Conservation (phyloP, 2,888 invertebrate genomes). For the Ormyrus thymus region DNA sequence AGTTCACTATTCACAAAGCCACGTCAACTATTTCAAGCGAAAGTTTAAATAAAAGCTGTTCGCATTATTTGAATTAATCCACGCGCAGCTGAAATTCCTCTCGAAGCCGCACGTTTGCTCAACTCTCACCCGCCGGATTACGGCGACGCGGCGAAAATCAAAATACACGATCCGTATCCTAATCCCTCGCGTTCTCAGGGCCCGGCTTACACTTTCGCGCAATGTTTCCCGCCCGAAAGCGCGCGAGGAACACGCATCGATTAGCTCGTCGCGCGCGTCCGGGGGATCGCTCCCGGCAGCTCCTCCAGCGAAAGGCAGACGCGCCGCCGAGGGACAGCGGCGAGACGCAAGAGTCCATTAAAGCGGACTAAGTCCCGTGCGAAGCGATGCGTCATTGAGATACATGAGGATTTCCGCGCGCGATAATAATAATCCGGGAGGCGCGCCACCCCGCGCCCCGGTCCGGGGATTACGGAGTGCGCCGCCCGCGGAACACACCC, state of each 20-base stretch:
- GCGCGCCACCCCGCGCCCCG: conserved; percentile 13
- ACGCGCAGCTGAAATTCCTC: no score
- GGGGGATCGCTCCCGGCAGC: no score
- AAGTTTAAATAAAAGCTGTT: no score
- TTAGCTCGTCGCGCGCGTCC: conserved; percentile 6
- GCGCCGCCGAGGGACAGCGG: background rate
- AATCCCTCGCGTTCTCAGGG: conserved; percentile 17
- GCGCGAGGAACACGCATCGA: conserved; percentile 25
- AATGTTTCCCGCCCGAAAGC: background rate
- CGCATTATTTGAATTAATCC: no score
- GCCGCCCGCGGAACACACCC: background rate
- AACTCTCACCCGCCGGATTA: no score
- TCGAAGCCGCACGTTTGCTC: no score
- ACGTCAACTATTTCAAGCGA: no score
- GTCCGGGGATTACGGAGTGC: conserved; percentile 39
- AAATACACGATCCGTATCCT: conserved; percentile 1
- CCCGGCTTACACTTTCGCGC: background rate
- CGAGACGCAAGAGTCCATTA: conserved; percentile 68
- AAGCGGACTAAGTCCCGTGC: conserved; percentile 72
- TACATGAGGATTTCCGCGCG: conserved; percentile 64
- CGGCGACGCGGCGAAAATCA: no score
- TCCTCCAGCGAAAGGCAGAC: no score
- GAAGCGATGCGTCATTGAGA: conserved; percentile 73
- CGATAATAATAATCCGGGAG: conserved; percentile 68
- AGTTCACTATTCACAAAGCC: no score